Evolutionary conservation across 2,888 invertebrate genomes (phyloP).

Genomic region (Helicoverpa assulta): DNA sequence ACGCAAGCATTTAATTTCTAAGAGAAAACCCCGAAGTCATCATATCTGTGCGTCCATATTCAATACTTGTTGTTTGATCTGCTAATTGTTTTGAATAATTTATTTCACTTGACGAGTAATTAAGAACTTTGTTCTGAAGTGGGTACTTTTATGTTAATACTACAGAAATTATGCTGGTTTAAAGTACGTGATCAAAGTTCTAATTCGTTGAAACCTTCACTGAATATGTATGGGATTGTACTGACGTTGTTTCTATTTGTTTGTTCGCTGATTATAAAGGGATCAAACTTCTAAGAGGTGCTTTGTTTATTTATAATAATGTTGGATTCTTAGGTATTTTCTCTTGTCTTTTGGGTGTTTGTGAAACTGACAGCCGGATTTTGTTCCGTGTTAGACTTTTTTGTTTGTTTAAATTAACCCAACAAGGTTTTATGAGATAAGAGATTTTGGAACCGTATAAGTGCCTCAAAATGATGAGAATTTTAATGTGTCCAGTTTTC

Average conservation of each 20-base stretch:
- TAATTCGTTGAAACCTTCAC: conserved; percentile 71
- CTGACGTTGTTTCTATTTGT: conserved; percentile 54
- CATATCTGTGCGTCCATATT: conserved; percentile 65
- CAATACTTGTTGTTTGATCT: conserved; percentile 73
- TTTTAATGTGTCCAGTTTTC: background rate
- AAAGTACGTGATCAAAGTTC: conserved; percentile 80
- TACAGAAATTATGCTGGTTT: conserved; percentile 74
- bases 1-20: conserved; percentile 25
- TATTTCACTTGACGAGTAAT: conserved; percentile 82
- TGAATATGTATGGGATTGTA: conserved; percentile 77
- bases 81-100: conserved; percentile 83
- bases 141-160: conserved; percentile 77
- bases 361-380: conserved; percentile 21
- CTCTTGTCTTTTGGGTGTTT: conserved; percentile 31
- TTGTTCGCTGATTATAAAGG: conserved; percentile 53
- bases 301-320: conserved; percentile 53
- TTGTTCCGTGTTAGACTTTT: conserved; percentile 14
- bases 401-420: conserved; percentile 1
- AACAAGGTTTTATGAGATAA: background rate
- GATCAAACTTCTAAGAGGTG: conserved; percentile 52
- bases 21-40: conserved; percentile 45
- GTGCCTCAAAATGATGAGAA: no score
- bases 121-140: conserved; percentile 78
- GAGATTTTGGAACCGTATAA: no score
- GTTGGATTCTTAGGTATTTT: conserved; percentile 31